Base-by-base conservation (phyloP, 2,888 invertebrate genomes). In the Ophion slaviceki region DNA sequence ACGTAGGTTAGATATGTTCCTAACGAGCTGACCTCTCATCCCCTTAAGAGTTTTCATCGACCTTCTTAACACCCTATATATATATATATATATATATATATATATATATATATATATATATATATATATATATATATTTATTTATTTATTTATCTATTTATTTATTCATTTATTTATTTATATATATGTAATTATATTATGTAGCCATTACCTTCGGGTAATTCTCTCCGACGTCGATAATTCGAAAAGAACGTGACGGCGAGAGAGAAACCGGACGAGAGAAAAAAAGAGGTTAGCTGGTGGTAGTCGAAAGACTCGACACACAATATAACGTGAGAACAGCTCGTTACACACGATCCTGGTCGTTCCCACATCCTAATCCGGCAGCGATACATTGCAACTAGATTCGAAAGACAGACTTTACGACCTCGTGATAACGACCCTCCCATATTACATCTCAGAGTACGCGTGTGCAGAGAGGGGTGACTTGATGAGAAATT, bases 241-340 rank as follows among this genome's bases (percentile, higher is more conserved):
- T 59, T 78, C 45, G 36, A 53, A 53, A 53, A 62, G 17, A 47
- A 76, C 80, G 20, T 77, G 40, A 76, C 71, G 62, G 32, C 64
- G 45, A 24, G 74, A 67, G 59, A 47, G 17, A 20, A 36, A 62
- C n/a, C 24, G 32, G 28, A 32, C 17, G 53, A 76, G 47, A 32
- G 28, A 14, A 36, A 70, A 20, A 62, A 57, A 36, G 45, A 57
- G 57, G 45, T 74, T 45, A 62, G 67, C 40, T 77, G 7, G 77
- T 57, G 11, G 32, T 40, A 67, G 66, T 24, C 80, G 47, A 72
- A 78, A 80, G 77, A 77, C 80, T 74, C 80, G 72, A 84, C 77
- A 74, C 77, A 61, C 68, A 66, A 84, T 76, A 68, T 80, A 81
- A 84, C 84, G 84, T 84, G 84, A 84, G 84, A 84, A 67, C 67